Evolutionary conservation across 2,797 vertebrate genomes (phyloP).

Genomic region (Triplophysa bombifrons): DNA sequence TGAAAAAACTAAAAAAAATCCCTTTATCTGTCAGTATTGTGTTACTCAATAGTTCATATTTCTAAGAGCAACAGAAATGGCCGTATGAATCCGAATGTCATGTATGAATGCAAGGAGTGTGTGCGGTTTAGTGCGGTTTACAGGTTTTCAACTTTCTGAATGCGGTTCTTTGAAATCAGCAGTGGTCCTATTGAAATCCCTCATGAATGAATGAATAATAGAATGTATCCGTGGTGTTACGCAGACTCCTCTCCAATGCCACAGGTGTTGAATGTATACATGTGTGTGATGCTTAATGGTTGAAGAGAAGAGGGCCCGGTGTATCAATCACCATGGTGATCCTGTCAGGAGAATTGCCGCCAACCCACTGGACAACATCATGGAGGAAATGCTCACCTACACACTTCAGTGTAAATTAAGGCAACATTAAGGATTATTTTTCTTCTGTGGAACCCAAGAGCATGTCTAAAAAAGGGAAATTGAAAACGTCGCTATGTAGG

Average conservation of each 20-base stretch:
- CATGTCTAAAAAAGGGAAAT: neutral
- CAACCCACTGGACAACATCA: conserved; percentile 7
- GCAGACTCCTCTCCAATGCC: conserved; percentile 21
- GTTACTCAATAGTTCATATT: neutral
- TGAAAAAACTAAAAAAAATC: neutral
- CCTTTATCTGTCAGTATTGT: neutral
- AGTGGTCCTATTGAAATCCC: conserved; percentile 43
- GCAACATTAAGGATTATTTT: neutral
- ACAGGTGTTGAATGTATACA: conserved; percentile 27
- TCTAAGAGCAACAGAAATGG: neutral
- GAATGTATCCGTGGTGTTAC: conserved; percentile 25
- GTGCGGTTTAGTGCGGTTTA: neutral
- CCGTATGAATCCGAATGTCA: conserved; percentile 14
- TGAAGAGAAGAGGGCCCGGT: conserved; percentile 47
- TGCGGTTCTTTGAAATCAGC: conserved; percentile 36
- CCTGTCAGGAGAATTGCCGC: conserved; percentile 26
- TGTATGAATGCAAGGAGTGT: neutral
- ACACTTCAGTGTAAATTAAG: conserved; percentile 1
- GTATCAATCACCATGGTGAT: conserved; percentile 53
- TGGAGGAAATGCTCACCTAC: neutral
- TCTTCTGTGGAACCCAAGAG: neutral
- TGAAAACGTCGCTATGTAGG: too few relatives aligned
- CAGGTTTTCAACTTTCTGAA: conserved; percentile 17
- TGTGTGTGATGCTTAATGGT: conserved; percentile 42
- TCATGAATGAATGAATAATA: conserved; percentile 49